A percentile compares a stretch with the other conserved stretches of the same genome.
phyloP scores from a whole-genome alignment of 2,797 vertebrate species.

The Danio tinwini region DNA sequence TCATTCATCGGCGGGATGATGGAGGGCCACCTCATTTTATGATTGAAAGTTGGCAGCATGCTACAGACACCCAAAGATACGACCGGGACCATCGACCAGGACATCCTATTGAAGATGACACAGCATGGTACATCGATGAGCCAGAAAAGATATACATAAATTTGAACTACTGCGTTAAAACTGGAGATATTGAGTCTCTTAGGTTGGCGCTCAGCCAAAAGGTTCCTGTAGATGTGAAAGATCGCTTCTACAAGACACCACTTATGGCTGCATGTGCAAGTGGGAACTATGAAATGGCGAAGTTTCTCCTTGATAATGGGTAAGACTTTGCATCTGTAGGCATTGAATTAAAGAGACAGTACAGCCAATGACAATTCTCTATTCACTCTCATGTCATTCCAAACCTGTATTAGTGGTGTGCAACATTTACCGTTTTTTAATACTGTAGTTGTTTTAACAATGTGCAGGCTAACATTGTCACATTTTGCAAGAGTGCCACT shows the following conservation, averaged over 20 bases:
- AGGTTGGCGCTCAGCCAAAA: constrained; percentile 85
- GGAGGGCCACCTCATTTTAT: constrained; percentile 84
- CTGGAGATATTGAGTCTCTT: constrained; percentile 85
- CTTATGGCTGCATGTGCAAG: constrained; percentile 87
- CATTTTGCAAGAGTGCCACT: too few relatives aligned
- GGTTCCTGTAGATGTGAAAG: constrained; percentile 86
- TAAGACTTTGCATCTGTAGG: constrained; percentile 64
- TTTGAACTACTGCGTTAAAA: constrained; percentile 84
- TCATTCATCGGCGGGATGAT: constrained; percentile 67
- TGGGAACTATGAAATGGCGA: constrained; percentile 82
- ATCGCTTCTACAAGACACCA: constrained; percentile 90
- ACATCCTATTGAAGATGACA: constrained; percentile 90
- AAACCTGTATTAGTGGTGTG: neutral
- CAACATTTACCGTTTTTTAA: too few relatives aligned
- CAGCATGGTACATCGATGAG: constrained; percentile 86
- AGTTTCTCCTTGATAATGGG: constrained; percentile 86
- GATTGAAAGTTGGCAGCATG: constrained; percentile 80
- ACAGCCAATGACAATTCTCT: neutral
- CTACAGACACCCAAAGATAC: constrained; percentile 74
- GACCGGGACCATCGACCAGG: constrained; percentile 75
- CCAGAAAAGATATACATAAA: constrained; percentile 78
- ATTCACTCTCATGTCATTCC: neutral
- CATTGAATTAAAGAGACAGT: neutral
- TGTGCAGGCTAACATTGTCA: too few relatives aligned
- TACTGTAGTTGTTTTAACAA: too few relatives aligned